Evolutionary conservation across 2,888 invertebrate genomes (phyloP).

Genomic region (Trypoxylon attenuatum): DNA sequence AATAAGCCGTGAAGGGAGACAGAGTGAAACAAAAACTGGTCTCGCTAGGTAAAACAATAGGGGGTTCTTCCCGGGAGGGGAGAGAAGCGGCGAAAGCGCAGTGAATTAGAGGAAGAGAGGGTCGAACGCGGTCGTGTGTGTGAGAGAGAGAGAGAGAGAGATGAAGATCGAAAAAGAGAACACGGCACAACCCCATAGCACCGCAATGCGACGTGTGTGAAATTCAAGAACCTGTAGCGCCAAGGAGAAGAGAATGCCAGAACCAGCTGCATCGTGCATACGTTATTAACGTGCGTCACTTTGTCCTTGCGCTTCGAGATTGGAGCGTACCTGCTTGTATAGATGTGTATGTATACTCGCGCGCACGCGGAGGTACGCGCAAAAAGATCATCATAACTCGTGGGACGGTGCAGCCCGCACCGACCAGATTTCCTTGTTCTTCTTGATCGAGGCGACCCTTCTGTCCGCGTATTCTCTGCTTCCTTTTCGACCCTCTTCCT

Average conservation of each 20-base stretch:
- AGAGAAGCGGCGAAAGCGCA: constrained; percentile 31
- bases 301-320: constrained; percentile 41
- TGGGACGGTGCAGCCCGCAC: constrained; percentile 21
- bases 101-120: constrained; percentile 21
- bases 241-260: constrained; percentile 59
- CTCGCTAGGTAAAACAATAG: constrained; percentile 71
- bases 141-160: neutral
- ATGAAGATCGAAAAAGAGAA: neutral
- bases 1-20: constrained; percentile 61
- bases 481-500: constrained; percentile 11
- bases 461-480: constrained; percentile 10
- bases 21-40: constrained; percentile 72
- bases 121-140: constrained; percentile 21
- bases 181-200: constrained; percentile 41
- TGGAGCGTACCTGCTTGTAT: too few species aligned
- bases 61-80: constrained; percentile 42
- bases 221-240: constrained; percentile 69
- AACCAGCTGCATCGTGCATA: constrained; percentile 61
- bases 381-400: constrained; percentile 39
- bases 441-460: constrained; percentile 2
- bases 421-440: constrained; percentile 16
- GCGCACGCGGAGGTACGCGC: constrained; percentile 14
- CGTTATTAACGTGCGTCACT: constrained; percentile 51
- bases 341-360: too few species aligned
- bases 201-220: constrained; percentile 59